Evolutionary conservation across 2,888 invertebrate species (phyloP).

Genomic region (Leptogaster cylindrica): DNA sequence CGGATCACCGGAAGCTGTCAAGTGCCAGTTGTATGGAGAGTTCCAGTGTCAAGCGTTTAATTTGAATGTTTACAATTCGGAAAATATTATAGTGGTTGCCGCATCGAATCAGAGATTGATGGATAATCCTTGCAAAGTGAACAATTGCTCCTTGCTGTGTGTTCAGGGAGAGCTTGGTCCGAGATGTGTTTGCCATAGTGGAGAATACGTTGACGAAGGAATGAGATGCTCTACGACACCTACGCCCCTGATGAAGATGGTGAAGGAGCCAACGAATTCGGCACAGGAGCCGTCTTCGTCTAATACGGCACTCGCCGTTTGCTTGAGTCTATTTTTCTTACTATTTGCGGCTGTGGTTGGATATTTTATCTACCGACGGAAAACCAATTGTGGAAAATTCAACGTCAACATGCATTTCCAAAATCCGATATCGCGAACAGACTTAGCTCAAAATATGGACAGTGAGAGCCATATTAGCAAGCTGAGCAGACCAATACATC

Average conservation of each 20-base stretch:
- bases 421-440: constrained; percentile 58
- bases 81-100: constrained; percentile 66
- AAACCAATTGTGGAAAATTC: constrained; percentile 64
- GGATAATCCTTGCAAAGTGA: constrained; percentile 64
- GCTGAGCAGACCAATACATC: constrained; percentile 51
- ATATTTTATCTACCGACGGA: constrained; percentile 55
- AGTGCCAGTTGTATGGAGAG: constrained; percentile 67
- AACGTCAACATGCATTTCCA: constrained; percentile 62
- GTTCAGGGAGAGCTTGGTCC: constrained; percentile 63
- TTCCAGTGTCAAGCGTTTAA: constrained; percentile 63
- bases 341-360: constrained; percentile 50
- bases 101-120: constrained; percentile 64
- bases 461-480: constrained; percentile 1
- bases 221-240: constrained; percentile 54
- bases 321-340: constrained; percentile 47
- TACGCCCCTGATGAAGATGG: neutral
- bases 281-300: neutral
- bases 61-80: constrained; percentile 62
- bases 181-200: constrained; percentile 67
- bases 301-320: constrained; percentile 43
- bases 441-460: constrained; percentile 38
- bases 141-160: constrained; percentile 69
- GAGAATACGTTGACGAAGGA: constrained; percentile 57
- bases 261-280: neutral
- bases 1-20: constrained; percentile 65